A percentile compares a stretch with the other conserved stretches of the same genome.
phyloP scores from a whole-genome alignment of 2,888 invertebrate species.

The Alcis repandata region DNA sequence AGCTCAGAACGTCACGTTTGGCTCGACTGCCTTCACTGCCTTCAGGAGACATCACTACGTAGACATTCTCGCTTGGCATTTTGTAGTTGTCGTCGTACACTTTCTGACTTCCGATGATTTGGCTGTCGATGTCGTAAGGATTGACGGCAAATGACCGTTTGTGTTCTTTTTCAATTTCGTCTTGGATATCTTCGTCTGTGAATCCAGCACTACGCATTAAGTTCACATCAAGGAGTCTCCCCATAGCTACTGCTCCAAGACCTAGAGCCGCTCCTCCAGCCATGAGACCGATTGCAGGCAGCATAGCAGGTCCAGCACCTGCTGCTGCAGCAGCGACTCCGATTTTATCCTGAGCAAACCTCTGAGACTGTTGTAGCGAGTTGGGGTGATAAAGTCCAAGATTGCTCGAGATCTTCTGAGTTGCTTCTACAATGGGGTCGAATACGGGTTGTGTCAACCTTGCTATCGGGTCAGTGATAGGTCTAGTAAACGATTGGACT shows the following conservation, averaged over 20 bases:
- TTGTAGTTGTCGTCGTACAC: conserved; percentile 83
- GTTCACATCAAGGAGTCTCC: conserved; percentile 89
- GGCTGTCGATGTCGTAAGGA: conserved; percentile 77
- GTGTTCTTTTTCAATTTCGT: conserved; percentile 84
- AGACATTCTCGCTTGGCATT: conserved; percentile 85
- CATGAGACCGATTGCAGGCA: conserved; percentile 92
- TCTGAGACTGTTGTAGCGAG: conserved; percentile 77
- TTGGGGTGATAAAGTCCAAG: conserved; percentile 88
- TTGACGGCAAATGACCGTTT: conserved; percentile 80
- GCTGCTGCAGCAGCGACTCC: conserved; percentile 87
- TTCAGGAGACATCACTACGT: conserved; percentile 83
- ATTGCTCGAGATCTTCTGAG: conserved; percentile 92
- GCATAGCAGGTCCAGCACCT: conserved; percentile 87
- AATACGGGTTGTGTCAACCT: conserved; percentile 88
- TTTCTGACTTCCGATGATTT: conserved; percentile 76
- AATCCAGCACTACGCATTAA: conserved; percentile 85
- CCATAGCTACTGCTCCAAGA: conserved; percentile 93
- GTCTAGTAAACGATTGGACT: conserved; percentile 88
- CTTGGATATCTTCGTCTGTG: conserved; percentile 72
- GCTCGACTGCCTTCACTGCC: conserved; percentile 64
- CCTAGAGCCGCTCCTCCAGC: conserved; percentile 94
- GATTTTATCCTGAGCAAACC: conserved; percentile 88
- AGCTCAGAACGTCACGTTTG: conserved; percentile 69
- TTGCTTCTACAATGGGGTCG: conserved; percentile 92
- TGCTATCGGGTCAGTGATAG: conserved; percentile 87